phyloP scores from a whole-genome alignment of 37 sponge, comb jelly and placozoan genomes.

The Mnemiopsis leidyi region DNA sequence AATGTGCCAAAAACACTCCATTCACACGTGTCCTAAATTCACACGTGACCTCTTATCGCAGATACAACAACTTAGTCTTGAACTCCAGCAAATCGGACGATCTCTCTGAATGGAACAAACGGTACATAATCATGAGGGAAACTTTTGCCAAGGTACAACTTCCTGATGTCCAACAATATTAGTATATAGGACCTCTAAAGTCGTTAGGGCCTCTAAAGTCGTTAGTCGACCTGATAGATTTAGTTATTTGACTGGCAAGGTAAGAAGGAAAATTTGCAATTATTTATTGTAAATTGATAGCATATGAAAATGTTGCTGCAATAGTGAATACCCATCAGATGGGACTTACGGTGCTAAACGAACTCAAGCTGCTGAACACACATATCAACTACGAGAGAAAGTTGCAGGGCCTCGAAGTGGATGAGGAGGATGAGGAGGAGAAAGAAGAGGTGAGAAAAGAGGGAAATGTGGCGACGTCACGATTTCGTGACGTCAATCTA shows the following conservation, averaged over 20 bases:
- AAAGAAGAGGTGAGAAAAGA: not conserved
- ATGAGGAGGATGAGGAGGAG: conserved; percentile 19
- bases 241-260: too few relatives aligned
- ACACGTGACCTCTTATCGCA: not conserved
- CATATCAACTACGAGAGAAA: conserved; percentile 52
- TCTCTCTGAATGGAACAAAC: conserved; percentile 40
- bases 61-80: conserved; percentile 41
- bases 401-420: not conserved
- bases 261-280: too few relatives aligned
- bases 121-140: conserved; percentile 50
- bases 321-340: too few relatives aligned
- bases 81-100: not conserved
- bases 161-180: too few relatives aligned
- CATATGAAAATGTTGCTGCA: too few relatives aligned
- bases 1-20: too few relatives aligned
- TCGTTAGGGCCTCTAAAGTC: too few relatives aligned
- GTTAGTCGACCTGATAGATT: too few relatives aligned
- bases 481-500: too few relatives aligned
- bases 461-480: too few relatives aligned
- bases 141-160: conserved; percentile 19
- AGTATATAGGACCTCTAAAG: too few relatives aligned
- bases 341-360: conserved; percentile 3
- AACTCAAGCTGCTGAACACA: conserved; percentile 45
- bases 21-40: not conserved
- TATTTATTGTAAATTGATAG: too few relatives aligned